Percentiles rank a stretch among this genome's conserved stretches.
These are phyloP conservation scores for Taeniopygia guttata DNA, from an alignment of 2,797 vertebrate species.

Conservation along the genomic window DNA sequence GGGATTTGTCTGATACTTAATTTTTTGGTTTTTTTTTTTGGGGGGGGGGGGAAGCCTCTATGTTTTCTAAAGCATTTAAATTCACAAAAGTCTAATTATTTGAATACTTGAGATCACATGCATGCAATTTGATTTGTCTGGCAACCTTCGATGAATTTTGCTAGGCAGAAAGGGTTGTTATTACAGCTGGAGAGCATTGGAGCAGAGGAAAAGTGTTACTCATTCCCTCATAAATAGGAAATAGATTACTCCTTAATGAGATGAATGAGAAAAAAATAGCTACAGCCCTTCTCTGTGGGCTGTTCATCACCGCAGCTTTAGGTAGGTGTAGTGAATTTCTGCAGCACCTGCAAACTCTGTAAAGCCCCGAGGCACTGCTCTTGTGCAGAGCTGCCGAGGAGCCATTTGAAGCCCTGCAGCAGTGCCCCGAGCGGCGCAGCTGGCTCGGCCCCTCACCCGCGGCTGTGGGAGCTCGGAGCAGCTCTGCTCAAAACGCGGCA, in stretches of 20 bases:
- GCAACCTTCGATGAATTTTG: neutral
- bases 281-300: neutral
- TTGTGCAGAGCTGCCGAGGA: rapidly evolving
- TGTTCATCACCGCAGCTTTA: rapidly evolving
- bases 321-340: rapidly evolving
- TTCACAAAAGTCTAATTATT: neutral
- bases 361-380: neutral
- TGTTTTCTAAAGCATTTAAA: neutral
- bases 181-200: neutral
- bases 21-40: too few species aligned
- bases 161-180: neutral
- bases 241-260: neutral
- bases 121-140: neutral
- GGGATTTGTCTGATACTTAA: neutral
- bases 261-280: neutral
- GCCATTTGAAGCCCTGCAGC: neutral
- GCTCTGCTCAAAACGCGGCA: neutral
- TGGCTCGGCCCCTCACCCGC: neutral
- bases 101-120: neutral
- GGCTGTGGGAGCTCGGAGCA: rapidly evolving
- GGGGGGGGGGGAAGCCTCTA: rapidly evolving
- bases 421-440: neutral
- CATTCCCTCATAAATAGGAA: neutral
- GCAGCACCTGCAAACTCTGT: rapidly evolving
- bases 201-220: neutral